Base-by-base conservation (phyloP, 2,113 vertebrate species). In the Calidris pugnax region DNA sequence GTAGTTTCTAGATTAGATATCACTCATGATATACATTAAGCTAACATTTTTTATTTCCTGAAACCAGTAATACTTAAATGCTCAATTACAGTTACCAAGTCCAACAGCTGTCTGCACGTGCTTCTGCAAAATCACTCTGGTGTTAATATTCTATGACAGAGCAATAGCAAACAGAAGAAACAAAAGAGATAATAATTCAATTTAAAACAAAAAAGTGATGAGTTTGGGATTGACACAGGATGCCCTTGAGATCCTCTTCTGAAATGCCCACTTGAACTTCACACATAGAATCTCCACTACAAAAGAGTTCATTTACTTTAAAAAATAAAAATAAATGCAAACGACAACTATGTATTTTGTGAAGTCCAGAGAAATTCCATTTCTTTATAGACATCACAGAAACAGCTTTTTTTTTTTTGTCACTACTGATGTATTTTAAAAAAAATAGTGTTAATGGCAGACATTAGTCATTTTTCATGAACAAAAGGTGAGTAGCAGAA, bases 1-100 rank as follows among this genome's bases (percentile, higher is more conserved):
- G 96, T 94, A 90, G 87, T 81, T 97, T 97, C 89, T 97, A 91
- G 94, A 95, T 93, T 91, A 98, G 96, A 57, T 89, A 89, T 94
- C 93, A 89, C 80, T 97, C 51, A 71, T 97, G 97, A 98, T 97
- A 96, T 87, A 98, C 77, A 97, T 97, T 94, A 90, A 91, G 50
- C 81, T 53, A 63, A n/a, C 5, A 9, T 27, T 83, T 95, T 79
- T 95, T 80, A 79, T 83, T 74, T 83, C 91, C 96, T 95, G 41
- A 97, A 87, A 79, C 37, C 32, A 93, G 2, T 30, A 93, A 57
- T 16, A 90, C 45, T 91, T 73, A 85, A 94, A 69, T 69, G 57
- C 30, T 96, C n/a, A 63, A n/a, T 88, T 85, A 87, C 37, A 77
- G 37, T 85, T 93, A 79, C 14, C 1, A 7, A 92, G n/a, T 64